Evolutionary conservation across 2,888 invertebrate genomes (phyloP), one percentile per base, ranked within the genome.

Genomic region (Caenorhabditis panamensis): DNA sequence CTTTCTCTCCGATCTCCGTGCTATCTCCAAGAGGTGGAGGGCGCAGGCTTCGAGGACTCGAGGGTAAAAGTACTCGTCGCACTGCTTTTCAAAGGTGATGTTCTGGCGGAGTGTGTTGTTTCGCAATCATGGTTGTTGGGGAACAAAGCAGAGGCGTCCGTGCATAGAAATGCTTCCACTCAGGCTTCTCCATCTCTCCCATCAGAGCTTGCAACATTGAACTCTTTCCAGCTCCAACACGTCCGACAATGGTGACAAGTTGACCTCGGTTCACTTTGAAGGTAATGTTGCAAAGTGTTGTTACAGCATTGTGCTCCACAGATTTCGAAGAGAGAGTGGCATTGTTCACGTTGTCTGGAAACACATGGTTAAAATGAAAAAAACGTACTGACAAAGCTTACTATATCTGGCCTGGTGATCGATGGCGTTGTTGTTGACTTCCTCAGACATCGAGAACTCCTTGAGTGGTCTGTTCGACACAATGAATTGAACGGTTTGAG

Each of bases 101-200:
- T 99, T 99, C 90, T 96, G 95, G 89, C 94, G 94, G 36, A 99
- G 92, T 0, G 97, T 96, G 8, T 95, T 95, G 92, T 98, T 98
- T 92, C 98, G 98, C 80, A 98, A 98, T 98, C 98, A 99, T 0
- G 98, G 96, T 92, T 96, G 96, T 90, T 97, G 97, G 0, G 96
- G 94, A 1, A 96, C 96, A 91, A 96, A 97, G 0, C 96, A 96
- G 13, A 94, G 91, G 2, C 92, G 91, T 24, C 94, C 94, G 18
- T 82, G 76, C 49, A 88, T 81, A 13, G 85, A 84, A 16, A 90
- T 80, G n/a, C 72, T 75, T 31, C 90, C 90, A 9, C 80, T 59
- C 0, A 87, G n/a, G 58, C 31, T 84, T 83, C 47, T 88, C 88
- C 90, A 90, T 96, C 93, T 97, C 97, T 16, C 89, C 89, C 24